Conservation (phyloP, 2,113 vertebrate genomes). For the Tragelaphus scriptus region DNA sequence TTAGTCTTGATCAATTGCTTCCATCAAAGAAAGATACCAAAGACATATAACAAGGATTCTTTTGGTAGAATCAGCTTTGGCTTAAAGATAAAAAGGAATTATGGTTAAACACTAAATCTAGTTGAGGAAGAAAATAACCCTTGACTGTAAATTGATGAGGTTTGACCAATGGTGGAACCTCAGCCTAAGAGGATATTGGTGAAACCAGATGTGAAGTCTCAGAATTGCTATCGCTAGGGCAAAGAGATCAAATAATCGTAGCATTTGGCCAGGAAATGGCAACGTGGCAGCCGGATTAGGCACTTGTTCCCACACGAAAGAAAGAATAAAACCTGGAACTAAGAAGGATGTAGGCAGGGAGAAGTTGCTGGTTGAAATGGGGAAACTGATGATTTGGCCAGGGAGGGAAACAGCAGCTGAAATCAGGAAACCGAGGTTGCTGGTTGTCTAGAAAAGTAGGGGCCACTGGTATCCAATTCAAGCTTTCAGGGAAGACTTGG, state of each 20-base stretch:
- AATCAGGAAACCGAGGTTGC: background rate
- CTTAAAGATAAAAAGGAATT: slow-evolving; percentile 19
- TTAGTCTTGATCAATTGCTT: background rate
- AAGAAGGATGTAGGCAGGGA: background rate
- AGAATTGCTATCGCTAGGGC: background rate
- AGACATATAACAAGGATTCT: background rate
- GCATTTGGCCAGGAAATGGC: background rate
- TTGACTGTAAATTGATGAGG: background rate
- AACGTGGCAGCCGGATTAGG: background rate
- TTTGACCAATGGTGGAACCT: background rate
- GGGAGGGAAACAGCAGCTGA: background rate
- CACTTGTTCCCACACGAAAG: background rate
- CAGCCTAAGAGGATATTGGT: slow-evolving; percentile 2
- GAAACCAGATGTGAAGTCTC: background rate
- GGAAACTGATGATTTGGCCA: background rate
- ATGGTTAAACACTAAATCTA: background rate
- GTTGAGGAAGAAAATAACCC: slow-evolving; percentile 7
- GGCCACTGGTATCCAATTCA: background rate
- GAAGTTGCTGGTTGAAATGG: background rate
- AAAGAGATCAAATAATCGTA: background rate
- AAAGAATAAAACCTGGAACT: background rate
- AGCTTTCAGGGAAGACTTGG: background rate
- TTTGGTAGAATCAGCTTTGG: background rate
- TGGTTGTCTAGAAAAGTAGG: background rate
- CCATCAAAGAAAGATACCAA: background rate